phyloP scores from a whole-genome alignment of 2,113 vertebrate genomes.

The Isichthys henryi region DNA sequence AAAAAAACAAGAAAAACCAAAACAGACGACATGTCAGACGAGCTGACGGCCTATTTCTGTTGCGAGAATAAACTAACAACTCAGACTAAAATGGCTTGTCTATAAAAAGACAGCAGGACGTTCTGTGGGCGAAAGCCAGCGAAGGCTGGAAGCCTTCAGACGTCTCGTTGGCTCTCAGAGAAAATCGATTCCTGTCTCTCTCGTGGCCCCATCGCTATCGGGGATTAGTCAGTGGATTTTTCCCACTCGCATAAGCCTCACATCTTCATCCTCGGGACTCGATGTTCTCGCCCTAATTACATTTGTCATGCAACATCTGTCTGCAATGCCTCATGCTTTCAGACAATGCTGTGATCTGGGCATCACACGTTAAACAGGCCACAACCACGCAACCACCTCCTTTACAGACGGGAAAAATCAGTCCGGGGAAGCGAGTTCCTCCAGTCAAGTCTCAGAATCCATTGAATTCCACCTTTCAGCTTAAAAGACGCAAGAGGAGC shows the following conservation, averaged over 20 bases:
- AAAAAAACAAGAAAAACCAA: constrained; percentile 21
- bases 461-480: background rate
- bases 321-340: background rate
- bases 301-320: background rate
- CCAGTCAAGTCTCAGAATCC: background rate
- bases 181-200: background rate
- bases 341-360: background rate
- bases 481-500: background rate
- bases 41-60: constrained; percentile 3
- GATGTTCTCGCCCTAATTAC: background rate
- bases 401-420: background rate
- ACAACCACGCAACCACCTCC: background rate
- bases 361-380: background rate
- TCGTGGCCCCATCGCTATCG: background rate
- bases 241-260: background rate
- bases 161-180: background rate
- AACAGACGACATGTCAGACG: background rate
- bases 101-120: background rate
- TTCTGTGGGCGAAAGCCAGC: background rate
- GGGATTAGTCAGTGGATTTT: background rate
- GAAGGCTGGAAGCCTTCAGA: background rate
- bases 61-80: constrained; percentile 3
- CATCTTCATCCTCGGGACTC: background rate
- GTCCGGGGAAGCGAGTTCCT: background rate
- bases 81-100: background rate